These are phyloP conservation scores for Apistogramma diplotaenia DNA, from an alignment of 2,113 vertebrate species.

Conservation along the genomic window DNA sequence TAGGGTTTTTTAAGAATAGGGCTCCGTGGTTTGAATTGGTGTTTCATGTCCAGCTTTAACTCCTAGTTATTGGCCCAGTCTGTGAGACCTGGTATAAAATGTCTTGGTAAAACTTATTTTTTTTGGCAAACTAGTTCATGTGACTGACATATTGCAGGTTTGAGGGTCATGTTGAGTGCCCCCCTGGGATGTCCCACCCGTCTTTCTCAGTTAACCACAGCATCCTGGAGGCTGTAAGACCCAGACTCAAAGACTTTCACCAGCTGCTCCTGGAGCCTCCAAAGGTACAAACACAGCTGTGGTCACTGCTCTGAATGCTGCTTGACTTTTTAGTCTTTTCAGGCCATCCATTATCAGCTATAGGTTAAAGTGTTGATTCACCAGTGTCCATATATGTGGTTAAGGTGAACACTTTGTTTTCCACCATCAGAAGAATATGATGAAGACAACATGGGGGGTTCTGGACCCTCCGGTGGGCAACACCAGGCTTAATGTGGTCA, in stretches of 20 bases:
- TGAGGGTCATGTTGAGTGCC: constrained; percentile 96
- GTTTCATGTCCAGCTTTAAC: neutral
- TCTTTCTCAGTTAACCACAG: constrained; percentile 92
- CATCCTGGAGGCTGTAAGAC: constrained; percentile 94
- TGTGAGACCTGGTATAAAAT: neutral
- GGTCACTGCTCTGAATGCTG: neutral
- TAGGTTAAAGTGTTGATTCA: neutral
- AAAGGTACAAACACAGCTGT: constrained; percentile 79
- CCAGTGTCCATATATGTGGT: neutral
- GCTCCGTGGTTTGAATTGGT: neutral
- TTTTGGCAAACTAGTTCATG: neutral
- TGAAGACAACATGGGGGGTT: constrained; percentile 97
- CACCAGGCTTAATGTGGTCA: constrained; percentile 91
- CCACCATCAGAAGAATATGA: constrained; percentile 83
- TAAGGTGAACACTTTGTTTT: neutral
- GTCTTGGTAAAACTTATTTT: neutral
- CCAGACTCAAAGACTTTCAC: constrained; percentile 92
- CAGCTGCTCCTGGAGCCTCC: constrained; percentile 95
- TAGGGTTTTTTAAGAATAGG: too few species aligned
- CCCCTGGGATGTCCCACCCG: constrained; percentile 91
- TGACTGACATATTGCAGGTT: constrained; percentile 79
- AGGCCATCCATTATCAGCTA: neutral
- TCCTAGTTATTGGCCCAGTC: neutral
- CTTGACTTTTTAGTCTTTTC: neutral
- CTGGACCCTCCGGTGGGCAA: constrained; percentile 97